phyloP scores from a whole-genome alignment of 2,888 invertebrate genomes.

The Campoletis raptor region DNA sequence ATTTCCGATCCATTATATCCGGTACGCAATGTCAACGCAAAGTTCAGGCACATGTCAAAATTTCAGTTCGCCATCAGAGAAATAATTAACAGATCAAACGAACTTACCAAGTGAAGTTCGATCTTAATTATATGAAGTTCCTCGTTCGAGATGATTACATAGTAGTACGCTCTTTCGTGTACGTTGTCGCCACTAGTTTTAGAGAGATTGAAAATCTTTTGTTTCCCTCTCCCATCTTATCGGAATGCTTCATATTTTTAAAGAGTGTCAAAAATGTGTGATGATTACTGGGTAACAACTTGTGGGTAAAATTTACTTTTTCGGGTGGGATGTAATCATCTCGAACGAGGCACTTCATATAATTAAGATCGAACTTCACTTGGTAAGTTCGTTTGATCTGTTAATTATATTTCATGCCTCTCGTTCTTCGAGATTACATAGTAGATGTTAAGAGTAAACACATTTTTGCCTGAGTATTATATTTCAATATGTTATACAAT shows the following conservation, averaged over 20 bases:
- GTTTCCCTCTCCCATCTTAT: too few relatives aligned
- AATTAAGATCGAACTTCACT: too few relatives aligned
- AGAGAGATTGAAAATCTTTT: too few relatives aligned
- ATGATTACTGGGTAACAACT: background rate
- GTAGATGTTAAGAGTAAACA: conserved; percentile 44
- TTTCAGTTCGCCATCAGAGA: background rate
- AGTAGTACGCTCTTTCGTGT: background rate
- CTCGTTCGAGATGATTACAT: conserved; percentile 37
- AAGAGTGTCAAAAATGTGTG: background rate
- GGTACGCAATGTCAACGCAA: background rate
- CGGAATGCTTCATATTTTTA: background rate
- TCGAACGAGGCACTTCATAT: too few relatives aligned
- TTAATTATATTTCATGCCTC: conserved; percentile 53
- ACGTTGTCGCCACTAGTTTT: too few relatives aligned
- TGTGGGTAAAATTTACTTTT: too few relatives aligned
- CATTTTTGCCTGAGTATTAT: conserved; percentile 12
- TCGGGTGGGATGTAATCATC: conserved; percentile 24
- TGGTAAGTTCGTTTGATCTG: too few relatives aligned
- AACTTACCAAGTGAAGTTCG: too few relatives aligned
- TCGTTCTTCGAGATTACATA: conserved; percentile 51
- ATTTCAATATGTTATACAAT: background rate
- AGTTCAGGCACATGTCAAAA: background rate
- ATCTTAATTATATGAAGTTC: too few relatives aligned
- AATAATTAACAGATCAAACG: too few relatives aligned
- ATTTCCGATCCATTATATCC: conserved; percentile 8